Evolutionary conservation across 2,797 vertebrate genomes (phyloP).

Genomic region (Arctocebus calabarensis): DNA sequence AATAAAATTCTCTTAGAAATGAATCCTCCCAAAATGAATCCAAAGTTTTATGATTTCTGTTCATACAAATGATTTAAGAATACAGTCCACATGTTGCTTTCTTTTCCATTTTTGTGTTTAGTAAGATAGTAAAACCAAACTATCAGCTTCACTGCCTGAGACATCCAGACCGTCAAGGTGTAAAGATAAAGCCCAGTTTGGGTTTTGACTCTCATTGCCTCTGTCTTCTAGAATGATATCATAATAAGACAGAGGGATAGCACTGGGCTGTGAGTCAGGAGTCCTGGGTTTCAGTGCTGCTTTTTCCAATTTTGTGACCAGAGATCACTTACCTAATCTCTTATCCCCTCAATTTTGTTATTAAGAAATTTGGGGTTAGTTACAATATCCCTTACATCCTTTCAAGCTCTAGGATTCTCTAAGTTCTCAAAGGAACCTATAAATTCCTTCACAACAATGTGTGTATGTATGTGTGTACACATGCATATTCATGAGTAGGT

Average conservation of each 20-base stretch:
- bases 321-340: not conserved
- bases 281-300: not conserved
- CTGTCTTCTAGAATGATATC: not conserved
- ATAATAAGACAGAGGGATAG: not conserved
- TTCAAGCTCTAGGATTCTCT: not conserved
- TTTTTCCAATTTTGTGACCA: not conserved
- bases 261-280: not conserved
- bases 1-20: slow-evolving; percentile 2
- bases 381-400: not conserved
- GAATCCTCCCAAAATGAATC: not conserved
- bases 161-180: not conserved
- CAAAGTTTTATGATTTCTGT: not conserved
- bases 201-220: not conserved
- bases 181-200: not conserved
- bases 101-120: not conserved
- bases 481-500: too few relatives aligned
- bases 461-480: not conserved
- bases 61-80: not conserved
- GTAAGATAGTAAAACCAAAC: not conserved
- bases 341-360: not conserved
- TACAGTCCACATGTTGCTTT: not conserved
- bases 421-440: not conserved
- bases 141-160: not conserved
- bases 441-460: not conserved
- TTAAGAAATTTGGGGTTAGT: not conserved